Base-by-base conservation (phyloP, 2,888 invertebrate species). In the Resseliella maxima region DNA sequence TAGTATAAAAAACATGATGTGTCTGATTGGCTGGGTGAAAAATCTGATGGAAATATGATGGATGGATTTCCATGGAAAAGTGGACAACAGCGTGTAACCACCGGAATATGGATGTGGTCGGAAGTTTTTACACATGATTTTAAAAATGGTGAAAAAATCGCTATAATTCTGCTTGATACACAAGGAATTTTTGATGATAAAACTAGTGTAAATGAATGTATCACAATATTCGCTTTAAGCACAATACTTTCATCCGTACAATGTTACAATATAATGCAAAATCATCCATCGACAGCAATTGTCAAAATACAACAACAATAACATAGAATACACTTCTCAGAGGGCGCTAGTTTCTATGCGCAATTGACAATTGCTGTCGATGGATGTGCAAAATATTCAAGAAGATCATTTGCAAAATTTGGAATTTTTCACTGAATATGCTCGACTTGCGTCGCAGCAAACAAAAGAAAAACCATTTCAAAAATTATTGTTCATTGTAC, bases 11-110 rank as follows among this genome's bases (percentile, higher is more conserved):
- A 92, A 87, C 89, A 90, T 87, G 92, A 92, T 87, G 54, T 54
- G 18, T n/a, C 54, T n/a, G 95, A 95, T 89, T 98, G 98, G 98
- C 92, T 98, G 15, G 86, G 35, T 35, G 86, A n/a, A 21, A 41
- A 5, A 8, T 5, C 6, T 8, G 12, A 12, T 41, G 12, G 12
- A 41, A 35, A 64, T 27, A 12, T 10, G n/a, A n/a, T n/a, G n/a
- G 10, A 54, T 54, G 54, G 54, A 5, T 54, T n/a, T n/a, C 12
- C 15, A 15, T 38, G 50, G 24, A 5, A n/a, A 36, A 59, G 86
- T 12, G 50, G 50, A 27, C 64, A 2, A 24, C 6, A 86, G 15
- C 41, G 6, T 12, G 41, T 8, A 41, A 59, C 86, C 15, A 59
- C 31, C 27, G 86, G 86, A 31, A 86, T 86, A 35, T 54, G 45